A percentile compares a stretch with the other conserved stretches of the same genome.
phyloP scores from a whole-genome alignment of 2,113 vertebrate genomes.

The Eulemur macaco region DNA sequence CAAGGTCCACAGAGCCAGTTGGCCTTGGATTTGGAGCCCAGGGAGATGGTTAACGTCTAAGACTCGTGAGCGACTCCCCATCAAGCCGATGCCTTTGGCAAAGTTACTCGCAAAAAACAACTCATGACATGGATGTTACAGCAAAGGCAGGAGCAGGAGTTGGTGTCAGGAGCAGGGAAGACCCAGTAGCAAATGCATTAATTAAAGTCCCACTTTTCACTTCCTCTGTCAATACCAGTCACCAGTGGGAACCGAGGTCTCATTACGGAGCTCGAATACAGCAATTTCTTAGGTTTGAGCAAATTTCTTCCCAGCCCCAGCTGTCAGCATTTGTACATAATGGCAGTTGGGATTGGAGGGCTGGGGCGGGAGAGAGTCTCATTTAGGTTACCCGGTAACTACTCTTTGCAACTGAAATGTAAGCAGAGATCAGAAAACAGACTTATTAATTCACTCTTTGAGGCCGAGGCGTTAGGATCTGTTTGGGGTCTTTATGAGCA shows the following conservation, averaged over 20 bases:
- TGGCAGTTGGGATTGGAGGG: neutral
- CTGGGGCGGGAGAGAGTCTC: neutral
- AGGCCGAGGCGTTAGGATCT: neutral
- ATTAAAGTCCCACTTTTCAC: conserved; percentile 10
- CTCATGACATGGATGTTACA: neutral
- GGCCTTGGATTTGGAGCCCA: neutral
- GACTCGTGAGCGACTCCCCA: neutral
- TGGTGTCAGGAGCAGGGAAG: neutral
- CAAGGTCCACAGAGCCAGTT: neutral
- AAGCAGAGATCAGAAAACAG: neutral
- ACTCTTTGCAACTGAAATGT: neutral
- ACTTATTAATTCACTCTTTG: neutral
- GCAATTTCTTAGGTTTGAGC: neutral
- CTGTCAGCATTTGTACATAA: neutral
- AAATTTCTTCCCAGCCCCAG: neutral
- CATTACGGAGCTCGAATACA: neutral
- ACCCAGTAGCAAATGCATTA: neutral
- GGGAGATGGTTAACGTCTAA: neutral
- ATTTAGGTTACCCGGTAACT: neutral
- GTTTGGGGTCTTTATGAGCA: neutral
- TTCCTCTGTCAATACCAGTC: conserved; percentile 28
- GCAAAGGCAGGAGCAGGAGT: neutral
- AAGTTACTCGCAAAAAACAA: neutral
- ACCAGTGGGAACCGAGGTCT: conserved; percentile 19
- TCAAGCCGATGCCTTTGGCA: neutral